phyloP scores from a whole-genome alignment of 2,113 vertebrate species.

The Nanger granti region DNA sequence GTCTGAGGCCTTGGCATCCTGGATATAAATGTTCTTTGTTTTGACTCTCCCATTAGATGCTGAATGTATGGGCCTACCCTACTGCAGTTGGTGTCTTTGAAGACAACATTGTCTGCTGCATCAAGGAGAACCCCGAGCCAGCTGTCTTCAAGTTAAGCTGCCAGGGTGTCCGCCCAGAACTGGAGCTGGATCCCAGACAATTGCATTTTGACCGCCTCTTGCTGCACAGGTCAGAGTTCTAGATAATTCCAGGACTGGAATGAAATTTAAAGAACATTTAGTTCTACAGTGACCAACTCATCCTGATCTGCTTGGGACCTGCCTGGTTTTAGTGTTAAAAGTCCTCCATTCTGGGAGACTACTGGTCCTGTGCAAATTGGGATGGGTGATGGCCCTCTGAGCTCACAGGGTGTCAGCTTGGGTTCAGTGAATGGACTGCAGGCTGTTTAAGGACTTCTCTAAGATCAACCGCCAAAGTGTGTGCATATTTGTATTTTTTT shows the following conservation, averaged over 20 bases:
- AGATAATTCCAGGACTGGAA: background rate
- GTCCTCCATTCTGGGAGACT: background rate
- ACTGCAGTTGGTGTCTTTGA: slow-evolving; percentile 82
- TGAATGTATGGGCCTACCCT: slow-evolving; percentile 91
- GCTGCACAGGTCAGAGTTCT: slow-evolving; percentile 82
- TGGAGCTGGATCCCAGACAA: slow-evolving; percentile 84
- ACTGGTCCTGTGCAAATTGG: background rate
- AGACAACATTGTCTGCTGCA: slow-evolving; percentile 86
- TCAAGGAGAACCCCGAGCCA: slow-evolving; percentile 86
- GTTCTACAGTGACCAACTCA: background rate
- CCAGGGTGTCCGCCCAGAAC: slow-evolving; percentile 84
- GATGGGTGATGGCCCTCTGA: background rate
- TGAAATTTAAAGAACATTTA: background rate
- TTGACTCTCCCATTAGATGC: slow-evolving; percentile 69
- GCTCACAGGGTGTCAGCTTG: background rate
- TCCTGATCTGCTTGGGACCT: background rate
- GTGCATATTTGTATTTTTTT: background rate
- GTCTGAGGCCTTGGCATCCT: background rate
- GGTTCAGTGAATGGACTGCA: background rate
- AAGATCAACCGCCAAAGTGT: background rate
- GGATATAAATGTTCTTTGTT: background rate
- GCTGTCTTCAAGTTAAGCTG: slow-evolving; percentile 84
- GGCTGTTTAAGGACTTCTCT: background rate
- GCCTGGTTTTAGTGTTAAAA: background rate
- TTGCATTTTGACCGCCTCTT: slow-evolving; percentile 85